Evolutionary conservation across 2,888 invertebrate species (phyloP), one percentile per base, ranked within the genome.

Genomic region (Cataglyphis rosenhaueri): DNA sequence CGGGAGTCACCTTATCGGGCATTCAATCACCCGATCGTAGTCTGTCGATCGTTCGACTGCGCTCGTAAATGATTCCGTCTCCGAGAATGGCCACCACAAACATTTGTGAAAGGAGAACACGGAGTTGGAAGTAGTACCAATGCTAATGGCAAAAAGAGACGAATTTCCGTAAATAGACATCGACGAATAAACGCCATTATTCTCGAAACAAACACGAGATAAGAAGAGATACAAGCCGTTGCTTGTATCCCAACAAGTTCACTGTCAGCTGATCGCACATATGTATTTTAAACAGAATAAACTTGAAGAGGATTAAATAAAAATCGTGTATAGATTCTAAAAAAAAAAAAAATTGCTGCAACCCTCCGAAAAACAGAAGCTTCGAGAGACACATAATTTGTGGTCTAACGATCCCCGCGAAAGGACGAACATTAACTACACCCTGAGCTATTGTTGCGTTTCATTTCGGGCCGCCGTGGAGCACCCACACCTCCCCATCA

Each of bases 381-480:
- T 66, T 41, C 29, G 57, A 41, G 57, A 78, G 68, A 78, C 68
- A 68, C 41, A 44, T 78, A 78, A 78, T 68, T 68, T 68, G 78
- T 74, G 65, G 64, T 44, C 48, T 5, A 59, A 35, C 57, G 52
- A 82, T 52, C 15, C 64, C 83, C 81, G 87, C 85, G 84, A 89
- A 89, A 89, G 88, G 87, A 87, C 82, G 66, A 86, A 89, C 91
- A 92, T 93, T 92, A 92, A 93, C 91, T 91, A 83, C 93, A 93
- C 92, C 93, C 92, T 84, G 88, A 91, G 93, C 92, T 91, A 90
- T 92, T 92, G 92, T 93, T 92, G 87, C 91, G 85, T 93, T 93
- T 91, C 90, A 91, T 92, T 92, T 89, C 83, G 74, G 66, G 75
- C 75, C 81, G 66, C 55, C 84, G 84, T 79, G 78, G 78, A 78